phyloP scores from a whole-genome alignment of 2,113 vertebrate genomes.

The Galemys pyrenaicus region DNA sequence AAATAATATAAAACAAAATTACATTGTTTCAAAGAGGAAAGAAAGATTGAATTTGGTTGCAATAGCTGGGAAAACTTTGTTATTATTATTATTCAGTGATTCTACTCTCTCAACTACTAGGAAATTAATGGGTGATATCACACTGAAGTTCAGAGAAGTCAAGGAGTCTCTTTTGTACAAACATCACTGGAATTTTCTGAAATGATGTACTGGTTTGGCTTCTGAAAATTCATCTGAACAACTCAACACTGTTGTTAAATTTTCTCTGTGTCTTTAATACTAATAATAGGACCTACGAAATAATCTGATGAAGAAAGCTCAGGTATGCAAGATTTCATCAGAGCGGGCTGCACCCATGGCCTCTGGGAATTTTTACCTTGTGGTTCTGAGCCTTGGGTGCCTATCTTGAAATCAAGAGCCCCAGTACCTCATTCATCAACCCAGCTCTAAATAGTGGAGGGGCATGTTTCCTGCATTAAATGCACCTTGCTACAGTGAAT shows the following conservation, averaged over 20 bases:
- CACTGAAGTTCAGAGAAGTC: neutral
- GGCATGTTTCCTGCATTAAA: conserved; percentile 54
- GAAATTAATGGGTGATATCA: neutral
- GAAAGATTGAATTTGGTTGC: neutral
- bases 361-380: conserved; percentile 25
- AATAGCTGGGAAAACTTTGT: neutral
- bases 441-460: conserved; percentile 41
- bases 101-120: neutral
- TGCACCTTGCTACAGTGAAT: conserved; percentile 64
- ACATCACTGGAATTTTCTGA: neutral
- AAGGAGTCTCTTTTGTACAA: neutral
- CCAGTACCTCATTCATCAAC: neutral
- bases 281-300: conserved; percentile 2
- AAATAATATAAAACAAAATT: neutral
- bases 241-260: conserved; percentile 22
- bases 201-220: neutral
- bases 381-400: neutral
- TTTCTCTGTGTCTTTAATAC: conserved; percentile 42
- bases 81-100: neutral
- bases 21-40: neutral
- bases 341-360: neutral
- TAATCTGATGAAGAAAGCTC: conserved; percentile 59
- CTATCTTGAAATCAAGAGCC: conserved; percentile 45
- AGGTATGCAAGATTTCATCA: conserved; percentile 62
- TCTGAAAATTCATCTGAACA: conserved; percentile 45